A percentile compares a stretch with the other conserved stretches of the same genome.
These are phyloP conservation scores for Cheirogaleus medius DNA, from an alignment of 2,113 vertebrate genomes.

Conservation along the genomic window DNA sequence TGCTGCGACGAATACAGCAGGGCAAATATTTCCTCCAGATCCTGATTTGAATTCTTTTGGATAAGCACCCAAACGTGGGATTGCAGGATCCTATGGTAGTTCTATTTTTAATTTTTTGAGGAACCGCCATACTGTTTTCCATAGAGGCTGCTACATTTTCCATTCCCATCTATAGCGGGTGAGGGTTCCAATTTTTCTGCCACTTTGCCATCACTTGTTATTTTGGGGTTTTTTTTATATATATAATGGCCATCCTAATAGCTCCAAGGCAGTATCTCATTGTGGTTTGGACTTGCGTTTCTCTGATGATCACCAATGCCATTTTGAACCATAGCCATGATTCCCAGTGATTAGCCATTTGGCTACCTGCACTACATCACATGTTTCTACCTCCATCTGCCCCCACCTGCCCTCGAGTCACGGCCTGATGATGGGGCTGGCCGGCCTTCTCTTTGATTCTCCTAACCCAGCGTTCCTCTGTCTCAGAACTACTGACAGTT, in stretches of 20 bases:
- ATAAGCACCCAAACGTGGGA: not conserved
- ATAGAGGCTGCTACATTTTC: no score
- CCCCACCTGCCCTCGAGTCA: not conserved
- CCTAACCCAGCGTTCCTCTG: not conserved
- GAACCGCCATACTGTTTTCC: not conserved
- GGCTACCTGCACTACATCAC: not conserved
- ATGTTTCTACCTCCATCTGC: not conserved
- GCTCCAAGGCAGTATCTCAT: not conserved
- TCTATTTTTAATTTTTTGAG: not conserved
- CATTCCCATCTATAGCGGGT: no score
- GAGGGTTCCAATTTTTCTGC: not conserved
- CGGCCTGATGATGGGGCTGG: not conserved
- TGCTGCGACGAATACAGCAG: not conserved
- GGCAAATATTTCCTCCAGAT: not conserved
- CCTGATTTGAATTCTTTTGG: not conserved
- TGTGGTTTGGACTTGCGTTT: not conserved
- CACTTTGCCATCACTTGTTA: no score
- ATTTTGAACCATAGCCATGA: not conserved
- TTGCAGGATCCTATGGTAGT: not conserved
- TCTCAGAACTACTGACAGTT: not conserved
- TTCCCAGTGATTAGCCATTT: not conserved
- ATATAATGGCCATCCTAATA: no score
- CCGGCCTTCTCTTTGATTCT: not conserved
- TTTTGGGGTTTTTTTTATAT: not conserved
- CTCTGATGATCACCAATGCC: not conserved